A percentile compares a stretch with the other conserved stretches of the same genome.
phyloP scores from a whole-genome alignment of 2,797 vertebrate genomes.

The Crenichthys baileyi region DNA sequence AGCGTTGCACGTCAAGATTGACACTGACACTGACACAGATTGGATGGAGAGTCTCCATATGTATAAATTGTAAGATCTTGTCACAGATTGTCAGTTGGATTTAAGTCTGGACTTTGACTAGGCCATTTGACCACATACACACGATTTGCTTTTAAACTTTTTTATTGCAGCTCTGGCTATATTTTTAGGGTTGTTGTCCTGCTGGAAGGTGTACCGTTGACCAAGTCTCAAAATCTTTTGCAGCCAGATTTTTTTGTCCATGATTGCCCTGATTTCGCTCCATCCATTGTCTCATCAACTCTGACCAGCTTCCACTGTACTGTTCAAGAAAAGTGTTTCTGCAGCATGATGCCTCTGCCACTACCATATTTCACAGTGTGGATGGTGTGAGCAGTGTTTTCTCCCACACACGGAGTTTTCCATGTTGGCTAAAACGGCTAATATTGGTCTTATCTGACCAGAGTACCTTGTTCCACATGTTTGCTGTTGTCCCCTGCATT shows the following conservation, averaged over 20 bases:
- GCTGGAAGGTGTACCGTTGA: neutral
- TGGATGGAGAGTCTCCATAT: neutral
- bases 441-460: neutral
- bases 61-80: neutral
- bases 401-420: neutral
- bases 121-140: neutral
- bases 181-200: neutral
- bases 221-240: neutral
- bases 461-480: neutral
- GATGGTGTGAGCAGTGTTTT: neutral
- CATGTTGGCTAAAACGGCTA: neutral
- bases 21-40: neutral
- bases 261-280: neutral
- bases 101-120: neutral
- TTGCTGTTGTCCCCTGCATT: neutral
- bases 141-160: neutral
- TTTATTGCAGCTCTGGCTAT: neutral
- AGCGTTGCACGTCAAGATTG: neutral
- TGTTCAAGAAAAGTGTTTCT: neutral
- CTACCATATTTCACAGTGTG: neutral
- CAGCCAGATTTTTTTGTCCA: neutral
- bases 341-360: neutral
- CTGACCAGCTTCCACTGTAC: neutral
- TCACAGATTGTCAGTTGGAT: neutral
- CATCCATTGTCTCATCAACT: neutral